A percentile compares a stretch with the other conserved stretches of the same genome.
phyloP scores from a whole-genome alignment of 2,113 vertebrate species.

The Corythaeola cristata region DNA sequence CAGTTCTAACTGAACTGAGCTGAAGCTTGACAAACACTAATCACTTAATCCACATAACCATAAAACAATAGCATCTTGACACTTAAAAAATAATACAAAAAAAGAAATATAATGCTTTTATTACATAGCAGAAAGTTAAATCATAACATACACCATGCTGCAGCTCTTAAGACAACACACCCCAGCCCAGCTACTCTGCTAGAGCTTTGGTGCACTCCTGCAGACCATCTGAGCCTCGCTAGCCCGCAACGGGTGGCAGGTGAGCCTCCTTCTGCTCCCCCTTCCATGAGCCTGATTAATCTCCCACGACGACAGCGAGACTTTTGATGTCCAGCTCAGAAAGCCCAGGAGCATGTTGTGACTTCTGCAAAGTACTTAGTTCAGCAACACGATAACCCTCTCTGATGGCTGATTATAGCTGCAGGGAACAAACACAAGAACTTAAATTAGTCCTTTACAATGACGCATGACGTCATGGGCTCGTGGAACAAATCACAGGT shows the following conservation, averaged over 20 bases:
- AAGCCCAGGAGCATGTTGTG: background rate
- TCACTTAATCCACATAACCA: background rate
- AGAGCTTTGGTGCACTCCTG: background rate
- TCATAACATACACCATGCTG: background rate
- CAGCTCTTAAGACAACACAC: background rate
- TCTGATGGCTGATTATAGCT: background rate
- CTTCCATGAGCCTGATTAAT: background rate
- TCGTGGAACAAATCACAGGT: fast-evolving
- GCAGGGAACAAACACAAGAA: background rate
- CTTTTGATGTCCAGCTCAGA: background rate
- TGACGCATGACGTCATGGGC: background rate
- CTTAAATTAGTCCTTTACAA: background rate
- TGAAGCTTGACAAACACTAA: background rate
- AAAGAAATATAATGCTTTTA: background rate
- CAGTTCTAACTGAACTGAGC: background rate
- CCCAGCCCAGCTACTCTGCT: background rate
- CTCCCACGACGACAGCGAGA: fast-evolving
- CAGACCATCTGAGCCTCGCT: background rate
- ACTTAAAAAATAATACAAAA: no score
- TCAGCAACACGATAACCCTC: background rate
- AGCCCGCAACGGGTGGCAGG: background rate
- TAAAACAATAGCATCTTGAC: background rate
- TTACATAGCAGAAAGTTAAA: background rate
- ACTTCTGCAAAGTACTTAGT: background rate
- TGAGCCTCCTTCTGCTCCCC: background rate